Conservation (phyloP, 2,797 vertebrate species). For the Channa striata region DNA sequence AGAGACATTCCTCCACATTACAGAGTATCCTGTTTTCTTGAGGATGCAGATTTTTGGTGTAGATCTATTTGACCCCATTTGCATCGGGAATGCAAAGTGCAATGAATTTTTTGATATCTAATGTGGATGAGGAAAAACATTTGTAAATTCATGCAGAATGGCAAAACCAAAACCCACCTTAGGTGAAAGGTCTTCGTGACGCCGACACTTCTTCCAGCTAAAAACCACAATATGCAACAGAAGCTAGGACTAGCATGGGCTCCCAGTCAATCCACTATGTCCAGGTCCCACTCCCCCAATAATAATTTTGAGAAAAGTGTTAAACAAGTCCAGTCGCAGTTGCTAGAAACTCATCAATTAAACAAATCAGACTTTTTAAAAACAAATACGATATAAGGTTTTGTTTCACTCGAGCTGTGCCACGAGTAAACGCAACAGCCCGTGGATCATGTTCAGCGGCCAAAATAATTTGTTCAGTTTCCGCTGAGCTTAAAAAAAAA, state of each 20-base stretch:
- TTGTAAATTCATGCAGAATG: neutral
- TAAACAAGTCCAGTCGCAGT: too few species aligned
- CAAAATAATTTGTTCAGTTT: too few species aligned
- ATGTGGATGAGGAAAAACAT: neutral
- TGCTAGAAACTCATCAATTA: too few species aligned
- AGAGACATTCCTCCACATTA: neutral
- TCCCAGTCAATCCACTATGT: too few species aligned
- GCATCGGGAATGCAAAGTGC: neutral
- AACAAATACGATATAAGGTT: neutral
- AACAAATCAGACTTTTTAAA: too few species aligned
- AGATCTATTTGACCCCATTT: neutral
- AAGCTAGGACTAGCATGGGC: too few species aligned
- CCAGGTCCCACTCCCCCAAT: too few species aligned
- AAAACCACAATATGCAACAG: neutral
- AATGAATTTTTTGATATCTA: neutral
- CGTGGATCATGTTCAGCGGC: too few species aligned
- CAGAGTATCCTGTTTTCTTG: neutral
- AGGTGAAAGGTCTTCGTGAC: neutral
- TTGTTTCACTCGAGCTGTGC: too few species aligned
- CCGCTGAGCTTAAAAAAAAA: too few species aligned
- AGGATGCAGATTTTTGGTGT: neutral
- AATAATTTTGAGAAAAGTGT: too few species aligned
- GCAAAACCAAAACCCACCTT: neutral
- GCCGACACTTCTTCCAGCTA: too few species aligned
- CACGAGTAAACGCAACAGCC: neutral